These are phyloP conservation scores for Drosophila ezoana DNA, from an alignment of 2,888 invertebrate species.

Conservation along the genomic window DNA sequence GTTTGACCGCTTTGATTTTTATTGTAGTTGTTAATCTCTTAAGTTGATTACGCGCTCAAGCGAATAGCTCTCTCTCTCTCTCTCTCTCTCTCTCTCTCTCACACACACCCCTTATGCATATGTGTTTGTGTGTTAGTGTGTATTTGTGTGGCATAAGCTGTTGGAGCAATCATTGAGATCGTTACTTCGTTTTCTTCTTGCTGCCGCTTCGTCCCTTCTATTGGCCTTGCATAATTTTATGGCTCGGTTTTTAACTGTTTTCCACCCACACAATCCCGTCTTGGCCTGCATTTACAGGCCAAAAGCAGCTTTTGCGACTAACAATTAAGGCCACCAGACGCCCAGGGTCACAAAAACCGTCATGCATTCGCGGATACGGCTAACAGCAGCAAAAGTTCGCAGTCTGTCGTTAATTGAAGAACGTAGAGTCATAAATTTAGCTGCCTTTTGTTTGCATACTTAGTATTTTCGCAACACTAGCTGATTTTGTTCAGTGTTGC, in stretches of 20 bases:
- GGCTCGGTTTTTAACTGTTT: slow-evolving; percentile 19
- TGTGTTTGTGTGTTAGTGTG: slow-evolving; percentile 9
- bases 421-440: neutral
- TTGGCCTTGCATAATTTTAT: slow-evolving; percentile 48
- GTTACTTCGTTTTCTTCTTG: slow-evolving; percentile 35
- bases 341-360: neutral
- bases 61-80: slow-evolving; percentile 7
- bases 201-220: slow-evolving; percentile 20
- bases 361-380: neutral
- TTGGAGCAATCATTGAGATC: slow-evolving; percentile 44
- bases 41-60: slow-evolving; percentile 44
- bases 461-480: slow-evolving; percentile 21
- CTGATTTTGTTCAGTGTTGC: slow-evolving; percentile 3
- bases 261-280: neutral
- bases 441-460: slow-evolving; percentile 10
- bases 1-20: slow-evolving; percentile 40
- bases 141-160: slow-evolving; percentile 23
- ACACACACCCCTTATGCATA: slow-evolving; percentile 2
- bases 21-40: slow-evolving; percentile 53
- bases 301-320: slow-evolving; percentile 24
- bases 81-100: neutral
- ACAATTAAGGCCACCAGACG: slow-evolving; percentile 30
- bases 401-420: slow-evolving; percentile 13
- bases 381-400: neutral
- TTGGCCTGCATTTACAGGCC: slow-evolving; percentile 28